Percentiles rank a stretch among this genome's conserved stretches.
Conservation (phyloP, 1,140 invertebrate species). For the Adoxophyes honmai region DNA sequence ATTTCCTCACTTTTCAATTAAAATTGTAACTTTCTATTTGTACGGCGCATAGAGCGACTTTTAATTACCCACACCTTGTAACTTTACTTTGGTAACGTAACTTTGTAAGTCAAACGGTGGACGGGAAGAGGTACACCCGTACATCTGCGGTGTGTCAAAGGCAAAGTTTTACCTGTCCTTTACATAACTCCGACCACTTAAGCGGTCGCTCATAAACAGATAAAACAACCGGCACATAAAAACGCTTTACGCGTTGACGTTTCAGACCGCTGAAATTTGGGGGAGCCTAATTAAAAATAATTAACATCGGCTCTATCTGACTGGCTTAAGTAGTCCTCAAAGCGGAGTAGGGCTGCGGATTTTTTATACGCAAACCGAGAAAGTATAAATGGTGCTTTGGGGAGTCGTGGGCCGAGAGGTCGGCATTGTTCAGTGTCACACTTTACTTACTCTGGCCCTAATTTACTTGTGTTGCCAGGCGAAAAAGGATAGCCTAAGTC, state of each 20-base stretch:
- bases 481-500: constrained; percentile 13
- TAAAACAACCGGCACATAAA: background rate
- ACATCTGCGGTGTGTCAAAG: constrained; percentile 39
- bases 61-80: constrained; percentile 3
- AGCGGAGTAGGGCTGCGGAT: background rate
- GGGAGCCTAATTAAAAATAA: constrained; percentile 4
- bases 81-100: constrained; percentile 26
- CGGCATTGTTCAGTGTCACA: constrained; percentile 7
- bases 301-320: background rate
- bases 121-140: constrained; percentile 21
- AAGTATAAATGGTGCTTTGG: background rate
- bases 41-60: background rate
- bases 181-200: constrained; percentile 27
- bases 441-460: constrained; percentile 3
- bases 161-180: constrained; percentile 27
- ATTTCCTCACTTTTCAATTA: too few relatives aligned
- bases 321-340: background rate
- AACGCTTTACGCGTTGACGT: constrained; percentile 2
- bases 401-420: constrained; percentile 3
- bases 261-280: constrained; percentile 1
- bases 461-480: constrained; percentile 15
- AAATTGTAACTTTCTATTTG: too few relatives aligned
- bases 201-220: background rate
- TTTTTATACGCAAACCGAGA: background rate
- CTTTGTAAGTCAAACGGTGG: background rate